These are phyloP conservation scores for Montipora sp. DNA, from an alignment of 64 coral and sea anemone species.

Conservation along the genomic window DNA sequence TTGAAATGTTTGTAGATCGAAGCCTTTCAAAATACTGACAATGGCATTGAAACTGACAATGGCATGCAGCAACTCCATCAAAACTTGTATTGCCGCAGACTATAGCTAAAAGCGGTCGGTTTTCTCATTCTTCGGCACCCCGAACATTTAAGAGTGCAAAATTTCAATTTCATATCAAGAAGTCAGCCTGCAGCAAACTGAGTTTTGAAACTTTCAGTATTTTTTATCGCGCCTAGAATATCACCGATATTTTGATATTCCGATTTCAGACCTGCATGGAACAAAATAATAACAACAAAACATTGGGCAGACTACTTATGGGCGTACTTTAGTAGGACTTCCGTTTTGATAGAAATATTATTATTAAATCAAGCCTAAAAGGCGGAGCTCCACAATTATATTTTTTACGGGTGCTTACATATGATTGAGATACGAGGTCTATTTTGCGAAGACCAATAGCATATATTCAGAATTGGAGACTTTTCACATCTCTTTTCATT, in stretches of 20 bases:
- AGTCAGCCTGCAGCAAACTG: background rate
- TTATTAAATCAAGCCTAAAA: background rate
- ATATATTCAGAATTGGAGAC: background rate
- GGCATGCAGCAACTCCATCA: no score
- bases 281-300: background rate
- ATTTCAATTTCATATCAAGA: background rate
- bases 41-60: no score
- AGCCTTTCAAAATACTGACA: no score
- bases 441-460: background rate
- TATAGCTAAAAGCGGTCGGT: no score
- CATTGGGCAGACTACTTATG: background rate
- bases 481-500: background rate
- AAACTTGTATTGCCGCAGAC: no score
- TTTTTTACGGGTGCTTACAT: background rate
- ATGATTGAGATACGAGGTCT: background rate
- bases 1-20: no score
- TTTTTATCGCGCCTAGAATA: background rate
- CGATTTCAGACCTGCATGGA: background rate
- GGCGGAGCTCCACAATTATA: background rate
- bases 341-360: background rate
- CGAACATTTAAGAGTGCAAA: background rate
- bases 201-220: constrained; percentile 8
- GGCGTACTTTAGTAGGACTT: background rate
- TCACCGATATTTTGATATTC: background rate
- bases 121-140: no score